These are phyloP conservation scores for Microctenopoma steveboyesi DNA, from an alignment of 2,797 vertebrate genomes.

Conservation along the genomic window DNA sequence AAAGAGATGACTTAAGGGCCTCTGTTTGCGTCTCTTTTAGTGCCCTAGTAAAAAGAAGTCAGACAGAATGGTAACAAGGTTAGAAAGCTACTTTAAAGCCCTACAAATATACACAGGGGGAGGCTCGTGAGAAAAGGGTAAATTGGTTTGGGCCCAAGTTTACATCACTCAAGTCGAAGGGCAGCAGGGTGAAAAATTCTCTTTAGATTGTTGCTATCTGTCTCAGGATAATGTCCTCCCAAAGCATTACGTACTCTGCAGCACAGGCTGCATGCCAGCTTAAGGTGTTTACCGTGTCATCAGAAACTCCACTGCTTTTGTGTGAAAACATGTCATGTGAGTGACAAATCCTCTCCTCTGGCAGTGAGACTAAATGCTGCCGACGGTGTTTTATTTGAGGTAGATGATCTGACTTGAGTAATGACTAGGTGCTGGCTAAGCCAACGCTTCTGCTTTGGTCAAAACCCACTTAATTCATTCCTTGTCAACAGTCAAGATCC, in stretches of 20 bases:
- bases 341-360: constrained; percentile 36
- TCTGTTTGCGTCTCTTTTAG: background rate
- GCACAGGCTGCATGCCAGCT: constrained; percentile 2
- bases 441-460: constrained; percentile 34
- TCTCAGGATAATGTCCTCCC: constrained; percentile 20
- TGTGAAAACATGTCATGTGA: constrained; percentile 39
- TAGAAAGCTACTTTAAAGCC: constrained; percentile 20
- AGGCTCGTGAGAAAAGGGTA: constrained; percentile 20
- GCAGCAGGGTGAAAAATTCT: constrained; percentile 23
- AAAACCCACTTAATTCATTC: constrained; percentile 56
- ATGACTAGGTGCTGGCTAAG: constrained; percentile 45
- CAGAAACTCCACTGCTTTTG: constrained; percentile 23
- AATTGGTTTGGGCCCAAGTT: constrained; percentile 38
- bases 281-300: constrained; percentile 33
- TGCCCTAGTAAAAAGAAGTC: constrained; percentile 20
- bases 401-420: constrained; percentile 43
- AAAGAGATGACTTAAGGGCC: background rate
- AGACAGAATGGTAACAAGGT: constrained; percentile 34
- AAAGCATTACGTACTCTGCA: constrained; percentile 2
- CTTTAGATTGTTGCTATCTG: constrained; percentile 13
- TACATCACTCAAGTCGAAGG: constrained; percentile 33
- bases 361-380: constrained; percentile 29
- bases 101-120: constrained; percentile 29
- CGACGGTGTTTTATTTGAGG: constrained; percentile 47
- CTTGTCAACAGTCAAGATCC: constrained; percentile 40